Evolutionary conservation across 2,113 vertebrate species (phyloP), one percentile per base, ranked within the genome.

Genomic region (Muntiacus muntjak): DNA sequence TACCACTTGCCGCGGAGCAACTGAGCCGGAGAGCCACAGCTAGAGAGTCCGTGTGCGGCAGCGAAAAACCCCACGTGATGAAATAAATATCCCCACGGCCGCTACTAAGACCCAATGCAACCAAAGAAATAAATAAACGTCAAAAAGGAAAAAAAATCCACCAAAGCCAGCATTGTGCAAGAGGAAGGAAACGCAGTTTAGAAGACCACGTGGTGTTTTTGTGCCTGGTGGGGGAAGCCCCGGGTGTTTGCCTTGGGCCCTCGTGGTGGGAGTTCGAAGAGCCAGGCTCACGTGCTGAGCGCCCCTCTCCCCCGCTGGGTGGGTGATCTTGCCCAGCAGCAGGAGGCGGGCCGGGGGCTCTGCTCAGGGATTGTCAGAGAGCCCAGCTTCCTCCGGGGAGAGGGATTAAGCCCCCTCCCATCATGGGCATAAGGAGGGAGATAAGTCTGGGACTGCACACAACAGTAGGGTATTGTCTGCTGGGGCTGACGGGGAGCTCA

Each of bases 281-380:
- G 6, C 21, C 0, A 52, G 55, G 40, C 50, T 89, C 57, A 13
- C 1, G 0, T 21, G 43, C 45, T 23, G 47, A 23, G 21, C 0
- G 0, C 28, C 19, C 26, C 19, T 25, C n/a, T 23, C 9, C 40
- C 9, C 14, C 0, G 17, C 81, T 0, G n/a, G 28, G 50, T 5
- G 45, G n/a, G 89, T 64, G 62, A 16, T 54, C 67, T 9, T 11
- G 52, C 40, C 3, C 0, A 2, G 76, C 43, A 67, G 64, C 14
- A 8, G 43, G 33, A 30, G 30, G 76, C 13, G 15, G 58, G 4
- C 17, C 19, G 0, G 8, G 64, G 76, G n/a, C 57, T 88, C 47
- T 33, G 6, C 17, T 7, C 1, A 12, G 91, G 57, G 57, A 4
- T 40, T 45, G 26, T 12, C 23, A 5, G 82, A 82, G 92, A 87